Evolutionary conservation across 2,113 vertebrate species (phyloP).

Genomic region (Parotia lawesii): DNA sequence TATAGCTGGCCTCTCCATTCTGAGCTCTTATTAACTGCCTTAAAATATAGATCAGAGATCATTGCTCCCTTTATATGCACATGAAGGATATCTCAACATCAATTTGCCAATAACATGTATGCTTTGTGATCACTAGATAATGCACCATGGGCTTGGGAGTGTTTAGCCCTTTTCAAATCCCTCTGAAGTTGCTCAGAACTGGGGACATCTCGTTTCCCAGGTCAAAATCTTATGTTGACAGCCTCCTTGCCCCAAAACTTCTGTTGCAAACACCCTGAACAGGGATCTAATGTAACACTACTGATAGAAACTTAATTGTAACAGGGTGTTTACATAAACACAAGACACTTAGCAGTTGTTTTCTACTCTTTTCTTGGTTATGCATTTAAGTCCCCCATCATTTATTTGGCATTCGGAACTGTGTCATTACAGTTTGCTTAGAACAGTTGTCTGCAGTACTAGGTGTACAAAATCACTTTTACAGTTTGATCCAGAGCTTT

Average conservation of each 20-base stretch:
- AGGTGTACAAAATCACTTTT: background rate
- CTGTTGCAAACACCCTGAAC: background rate
- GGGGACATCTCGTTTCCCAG: background rate
- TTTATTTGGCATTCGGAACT: background rate
- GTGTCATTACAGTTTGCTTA: background rate
- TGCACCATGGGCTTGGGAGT: background rate
- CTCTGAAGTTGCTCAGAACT: background rate
- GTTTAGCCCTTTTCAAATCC: background rate
- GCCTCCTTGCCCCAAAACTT: background rate
- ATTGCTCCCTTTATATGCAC: background rate
- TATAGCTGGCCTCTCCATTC: background rate
- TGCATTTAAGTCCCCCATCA: background rate
- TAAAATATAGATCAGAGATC: background rate
- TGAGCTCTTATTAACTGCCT: background rate
- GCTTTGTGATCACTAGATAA: background rate
- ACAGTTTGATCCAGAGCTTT: background rate
- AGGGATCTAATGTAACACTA: accelerated
- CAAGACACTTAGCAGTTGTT: background rate
- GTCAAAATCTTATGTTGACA: background rate
- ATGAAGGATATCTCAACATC: background rate
- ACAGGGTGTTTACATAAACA: background rate
- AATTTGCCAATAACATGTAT: background rate
- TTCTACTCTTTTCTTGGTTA: conserved; percentile 11
- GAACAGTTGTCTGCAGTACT: background rate
- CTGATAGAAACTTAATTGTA: background rate